Evolutionary conservation across 2,888 invertebrate species (phyloP).

Genomic region (Microctonus brassicae): DNA sequence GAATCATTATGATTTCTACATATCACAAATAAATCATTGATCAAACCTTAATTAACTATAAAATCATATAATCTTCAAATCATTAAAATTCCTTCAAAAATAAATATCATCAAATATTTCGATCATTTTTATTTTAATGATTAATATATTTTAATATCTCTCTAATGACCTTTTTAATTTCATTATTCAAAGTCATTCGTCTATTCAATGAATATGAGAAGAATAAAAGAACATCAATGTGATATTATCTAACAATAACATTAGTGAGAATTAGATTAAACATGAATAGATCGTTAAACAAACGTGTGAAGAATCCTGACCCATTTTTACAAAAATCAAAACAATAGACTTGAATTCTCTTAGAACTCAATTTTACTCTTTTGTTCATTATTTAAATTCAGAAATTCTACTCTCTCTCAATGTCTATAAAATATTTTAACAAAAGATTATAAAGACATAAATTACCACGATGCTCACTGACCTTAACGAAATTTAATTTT

Average conservation of each 20-base stretch:
- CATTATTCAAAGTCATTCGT: background rate
- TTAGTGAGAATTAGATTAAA: background rate
- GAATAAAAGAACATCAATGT: too few relatives aligned
- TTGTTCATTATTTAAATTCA: background rate
- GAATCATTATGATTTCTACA: background rate
- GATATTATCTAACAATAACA: too few relatives aligned
- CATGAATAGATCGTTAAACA: background rate
- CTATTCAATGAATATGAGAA: background rate
- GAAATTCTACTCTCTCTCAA: background rate
- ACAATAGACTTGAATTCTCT: background rate
- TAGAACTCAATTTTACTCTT: background rate
- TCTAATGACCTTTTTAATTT: background rate
- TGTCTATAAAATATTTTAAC: background rate
- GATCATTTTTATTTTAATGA: background rate
- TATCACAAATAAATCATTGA: background rate
- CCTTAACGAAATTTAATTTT: conserved; percentile 35
- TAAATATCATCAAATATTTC: background rate
- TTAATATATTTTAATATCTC: too few relatives aligned
- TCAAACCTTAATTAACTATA: too few relatives aligned
- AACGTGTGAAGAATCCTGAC: background rate
- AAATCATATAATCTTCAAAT: background rate
- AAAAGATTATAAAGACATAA: background rate
- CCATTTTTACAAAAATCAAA: background rate
- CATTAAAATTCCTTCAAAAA: background rate
- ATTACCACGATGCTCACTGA: conserved; percentile 34